Base-by-base conservation (phyloP, 2,797 vertebrate genomes). In the Amniataba percoides region DNA sequence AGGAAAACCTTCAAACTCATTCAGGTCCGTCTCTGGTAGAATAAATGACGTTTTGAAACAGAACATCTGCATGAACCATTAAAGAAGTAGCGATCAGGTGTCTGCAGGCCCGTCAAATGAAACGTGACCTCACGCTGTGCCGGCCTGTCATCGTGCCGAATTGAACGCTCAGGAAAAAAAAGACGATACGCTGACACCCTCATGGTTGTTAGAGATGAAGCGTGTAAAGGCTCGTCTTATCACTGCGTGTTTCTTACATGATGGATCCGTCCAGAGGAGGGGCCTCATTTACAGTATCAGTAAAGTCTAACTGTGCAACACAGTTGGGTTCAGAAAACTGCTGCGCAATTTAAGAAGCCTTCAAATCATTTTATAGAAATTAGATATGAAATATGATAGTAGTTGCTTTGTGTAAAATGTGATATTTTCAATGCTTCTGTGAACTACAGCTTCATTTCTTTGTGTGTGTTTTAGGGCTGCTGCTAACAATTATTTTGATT, bases 91-190 rank as follows among this genome's bases (percentile, higher is more conserved):
- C 7, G 65, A 42, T 34, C 39, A 39, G 52, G 39, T 62, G 18
- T 79, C 43, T 56, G 18, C 46, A 12, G 49, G 55, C 19, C 42
- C 59, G 56, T 59, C 59, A 14, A 43, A 48, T 57, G 75, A 76
- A 81, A 83, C 53, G 4, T 7, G 84, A 70, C 34, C 80, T 43
- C 0, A n/a, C 21, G 19, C 53, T 48, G 40, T 39, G 57, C 62
- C 12, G 49, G 39, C 62, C 56, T 76, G 78, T 78, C 74, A 77
- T 58, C 81, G 6, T 31, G 71, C 45, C 56, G 46, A 55, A 73
- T 53, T 57, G 45, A 72, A 51, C 14, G 36, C 40, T 60, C 19
- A 56, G 51, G 51, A 48, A 48, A 52, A 68, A 57, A 60, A 57
- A 60, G 34, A 18, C 6, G 36, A 58, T 69, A 43, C n/a, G 13